Base-by-base conservation (phyloP, 2,888 invertebrate genomes). In the Mythimna loreyi region DNA sequence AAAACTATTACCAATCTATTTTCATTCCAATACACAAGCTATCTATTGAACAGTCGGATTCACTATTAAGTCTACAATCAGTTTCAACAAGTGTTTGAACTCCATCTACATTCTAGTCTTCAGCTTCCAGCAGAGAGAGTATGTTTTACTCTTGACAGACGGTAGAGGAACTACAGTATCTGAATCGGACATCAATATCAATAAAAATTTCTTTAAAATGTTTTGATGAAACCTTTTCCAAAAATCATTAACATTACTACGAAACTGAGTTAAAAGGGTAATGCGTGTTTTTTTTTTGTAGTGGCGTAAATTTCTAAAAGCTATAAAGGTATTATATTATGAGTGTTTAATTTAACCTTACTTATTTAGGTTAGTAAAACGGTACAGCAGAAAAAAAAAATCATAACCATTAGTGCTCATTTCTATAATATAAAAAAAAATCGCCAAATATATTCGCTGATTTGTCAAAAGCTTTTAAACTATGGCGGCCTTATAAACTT, bases 1-100 rank as follows among this genome's bases (percentile, higher is more conserved):
- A 13, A 30, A 70, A 56, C 71, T 47, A 57, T 33, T 47, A 56
- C 19, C 47, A 65, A 66, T 73, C 28, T 36, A 60, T 66, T 60
- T 60, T 52, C 13, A 52, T 60, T 60, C 49, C 13, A 52, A 47
- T 28, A 13, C n/a, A 33, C 25, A 47, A 30, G 13, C 30, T 56
- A 56, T 50, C 28, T 5, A 43, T 50, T 13, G 3, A 19, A 30
- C 36, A 61, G 45, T 53, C 23, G 13, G 49, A 45, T 36, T 62
- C 11, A 23, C 28, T 30, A 25, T 57, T 49, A 40, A 57, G 50
- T 73, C 4, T 13, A 52, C 45, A 64, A 72, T 59, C 50, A 62
- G 45, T 62, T 60, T 58, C 52, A 61, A 61, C 49, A 73, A 58
- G 74, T 58, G 61, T 58, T 53, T 57, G 60, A 58, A 47, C 19